These are phyloP conservation scores for Leptodactylus fallax DNA, from an alignment of 2,797 vertebrate genomes.

Conservation along the genomic window DNA sequence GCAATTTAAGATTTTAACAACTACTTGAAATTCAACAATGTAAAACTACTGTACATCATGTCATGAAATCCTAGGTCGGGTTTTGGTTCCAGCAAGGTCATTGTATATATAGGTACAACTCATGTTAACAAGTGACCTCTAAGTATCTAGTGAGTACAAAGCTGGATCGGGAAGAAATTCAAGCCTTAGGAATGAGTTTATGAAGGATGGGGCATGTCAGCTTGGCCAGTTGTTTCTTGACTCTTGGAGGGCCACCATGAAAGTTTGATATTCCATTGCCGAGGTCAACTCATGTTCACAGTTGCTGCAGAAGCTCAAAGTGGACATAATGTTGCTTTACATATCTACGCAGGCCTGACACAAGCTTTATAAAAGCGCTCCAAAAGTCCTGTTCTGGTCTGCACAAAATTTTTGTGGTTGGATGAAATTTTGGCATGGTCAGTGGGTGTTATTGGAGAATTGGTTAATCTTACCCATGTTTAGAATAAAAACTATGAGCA, in stretches of 20 bases:
- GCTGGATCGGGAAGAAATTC: constrained; percentile 16
- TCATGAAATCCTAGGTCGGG: constrained; percentile 70
- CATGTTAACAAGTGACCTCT: background rate
- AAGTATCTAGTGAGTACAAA: background rate
- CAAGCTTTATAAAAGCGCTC: background rate
- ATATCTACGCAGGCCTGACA: background rate
- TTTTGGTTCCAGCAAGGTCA: constrained; percentile 69
- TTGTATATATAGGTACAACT: background rate
- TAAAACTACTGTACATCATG: constrained; percentile 75
- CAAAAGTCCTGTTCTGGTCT: background rate
- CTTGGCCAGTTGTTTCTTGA: constrained; percentile 5
- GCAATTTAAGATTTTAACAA: constrained; percentile 76
- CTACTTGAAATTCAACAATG: constrained; percentile 73
- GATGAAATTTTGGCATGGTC: background rate
- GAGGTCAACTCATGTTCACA: constrained; percentile 1
- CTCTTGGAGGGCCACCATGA: background rate
- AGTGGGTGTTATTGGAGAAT: background rate
- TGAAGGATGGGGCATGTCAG: background rate
- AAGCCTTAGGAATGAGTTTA: constrained; percentile 40
- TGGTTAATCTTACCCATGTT: background rate
- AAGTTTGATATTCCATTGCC: background rate
- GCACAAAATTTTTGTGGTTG: background rate
- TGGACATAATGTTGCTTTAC: background rate
- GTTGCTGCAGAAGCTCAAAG: constrained; percentile 15
- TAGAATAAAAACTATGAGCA: background rate